phyloP scores from a whole-genome alignment of 92 coral and sea anemone genomes.

The Zoanthus gigantus region DNA sequence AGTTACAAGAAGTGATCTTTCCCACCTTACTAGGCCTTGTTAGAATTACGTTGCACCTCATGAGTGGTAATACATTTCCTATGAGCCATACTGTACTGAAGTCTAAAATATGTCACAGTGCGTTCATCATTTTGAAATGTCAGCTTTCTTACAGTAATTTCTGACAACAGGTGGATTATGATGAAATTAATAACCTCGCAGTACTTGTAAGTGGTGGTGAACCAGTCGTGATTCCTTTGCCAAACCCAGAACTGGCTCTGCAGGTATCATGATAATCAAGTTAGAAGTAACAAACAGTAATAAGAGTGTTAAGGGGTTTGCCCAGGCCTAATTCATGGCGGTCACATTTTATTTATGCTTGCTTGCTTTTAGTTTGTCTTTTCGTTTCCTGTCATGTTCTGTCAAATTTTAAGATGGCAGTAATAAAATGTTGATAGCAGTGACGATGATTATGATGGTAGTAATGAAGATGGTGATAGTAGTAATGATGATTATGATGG shows the following conservation, averaged over 20 bases:
- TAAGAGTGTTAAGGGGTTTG: too few relatives aligned
- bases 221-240: constrained; percentile 73
- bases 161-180: constrained; percentile 81
- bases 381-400: too few relatives aligned
- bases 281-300: background rate
- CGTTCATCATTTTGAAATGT: background rate
- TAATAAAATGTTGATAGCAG: background rate
- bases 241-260: constrained; percentile 79
- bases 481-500: background rate
- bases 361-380: too few relatives aligned
- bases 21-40: too few relatives aligned
- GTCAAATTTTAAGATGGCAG: too few relatives aligned
- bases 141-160: background rate
- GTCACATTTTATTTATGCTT: too few relatives aligned
- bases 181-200: constrained; percentile 81
- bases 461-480: background rate
- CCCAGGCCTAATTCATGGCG: too few relatives aligned
- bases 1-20: too few relatives aligned
- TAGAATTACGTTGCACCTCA: too few relatives aligned
- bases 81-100: too few relatives aligned
- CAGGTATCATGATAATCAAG: constrained; percentile 63
- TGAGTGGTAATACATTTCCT: too few relatives aligned
- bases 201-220: constrained; percentile 76
- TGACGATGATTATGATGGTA: background rate
- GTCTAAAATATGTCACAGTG: background rate